A percentile compares a stretch with the other conserved stretches of the same genome.
These are phyloP conservation scores for Maniola jurtina DNA, from an alignment of 1,140 invertebrate species.

Conservation along the genomic window DNA sequence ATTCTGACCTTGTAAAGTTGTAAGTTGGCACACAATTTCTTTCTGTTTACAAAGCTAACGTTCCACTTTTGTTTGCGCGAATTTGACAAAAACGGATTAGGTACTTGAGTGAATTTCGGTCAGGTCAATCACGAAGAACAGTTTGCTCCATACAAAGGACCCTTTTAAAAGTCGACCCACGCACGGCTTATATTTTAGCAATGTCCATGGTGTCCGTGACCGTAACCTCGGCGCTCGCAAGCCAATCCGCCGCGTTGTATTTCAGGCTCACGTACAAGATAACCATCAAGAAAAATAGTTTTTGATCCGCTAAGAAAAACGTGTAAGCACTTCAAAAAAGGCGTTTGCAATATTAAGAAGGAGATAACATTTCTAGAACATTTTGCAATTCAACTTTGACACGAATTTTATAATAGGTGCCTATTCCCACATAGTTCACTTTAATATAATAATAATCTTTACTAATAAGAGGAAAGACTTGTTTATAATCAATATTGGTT, in stretches of 20 bases:
- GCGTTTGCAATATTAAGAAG: constrained; percentile 44
- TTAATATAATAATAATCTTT: too few relatives aligned
- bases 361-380: constrained; percentile 37
- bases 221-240: constrained; percentile 43
- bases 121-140: constrained; percentile 32
- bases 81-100: constrained; percentile 22
- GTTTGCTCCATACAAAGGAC: constrained; percentile 30
- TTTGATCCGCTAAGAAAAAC: constrained; percentile 62
- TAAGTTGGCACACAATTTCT: background rate
- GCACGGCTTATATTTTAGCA: constrained; percentile 52
- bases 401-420: background rate
- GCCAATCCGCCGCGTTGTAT: constrained; percentile 42
- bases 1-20: background rate
- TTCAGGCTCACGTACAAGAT: constrained; percentile 62
- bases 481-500: too few relatives aligned
- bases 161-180: constrained; percentile 41
- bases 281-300: constrained; percentile 62
- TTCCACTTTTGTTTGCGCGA: constrained; percentile 4
- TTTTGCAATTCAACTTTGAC: too few relatives aligned
- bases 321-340: constrained; percentile 56
- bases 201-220: constrained; percentile 52
- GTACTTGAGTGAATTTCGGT: constrained; percentile 29
- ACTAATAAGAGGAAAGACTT: too few relatives aligned
- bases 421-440: too few relatives aligned
- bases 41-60: background rate